Base-by-base conservation (phyloP, 2,113 vertebrate genomes). In the Climacteris rufus region DNA sequence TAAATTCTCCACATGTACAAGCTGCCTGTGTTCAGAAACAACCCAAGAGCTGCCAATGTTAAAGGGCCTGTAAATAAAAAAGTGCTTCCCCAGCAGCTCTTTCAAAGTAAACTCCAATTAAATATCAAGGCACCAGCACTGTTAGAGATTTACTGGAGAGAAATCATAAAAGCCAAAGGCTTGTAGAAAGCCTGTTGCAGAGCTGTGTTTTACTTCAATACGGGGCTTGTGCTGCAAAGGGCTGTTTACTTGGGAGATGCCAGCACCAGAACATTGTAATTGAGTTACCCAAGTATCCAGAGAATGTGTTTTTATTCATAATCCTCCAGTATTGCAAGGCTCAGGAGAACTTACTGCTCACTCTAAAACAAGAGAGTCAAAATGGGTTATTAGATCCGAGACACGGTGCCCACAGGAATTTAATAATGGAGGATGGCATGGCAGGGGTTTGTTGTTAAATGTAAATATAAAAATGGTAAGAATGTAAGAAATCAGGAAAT, bases 241-340 rank as follows among this genome's bases (percentile, higher is more conserved):
- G 71, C 68, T 93, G 92, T 96, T 94, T 90, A 39, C 53, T 82
- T 56, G 85, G 90, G 42, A 79, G 87, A 94, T 82, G 94, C 71
- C 85, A 83, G 89, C 75, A 91, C 91, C 72, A 81, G 69, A 83
- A 42, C 56, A 49, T 45, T 23, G 59, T 96, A 94, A 96, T 95
- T 42, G 63, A 87, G 89, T 92, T 96, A 94, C 53, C 5, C 3
- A 96, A 87, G 72, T 91, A 97, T 96, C 94, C 71, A 4, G 90
- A 81, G 96, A 97, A 97, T 96, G 94, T 94, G 83, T 92, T 91
- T 97, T 96, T 89, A 91, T 83, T 94, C 88, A 82, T 87, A 94
- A 95, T 87, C 95, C 64, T 6, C 84, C 88, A 80, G 92, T 88
- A 95, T 95, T 94, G 90, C 64, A n/a, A 75, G 74, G 94, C 94